Conservation (phyloP, 2,113 vertebrate genomes). For the Sphaerodactylus townsendi region DNA sequence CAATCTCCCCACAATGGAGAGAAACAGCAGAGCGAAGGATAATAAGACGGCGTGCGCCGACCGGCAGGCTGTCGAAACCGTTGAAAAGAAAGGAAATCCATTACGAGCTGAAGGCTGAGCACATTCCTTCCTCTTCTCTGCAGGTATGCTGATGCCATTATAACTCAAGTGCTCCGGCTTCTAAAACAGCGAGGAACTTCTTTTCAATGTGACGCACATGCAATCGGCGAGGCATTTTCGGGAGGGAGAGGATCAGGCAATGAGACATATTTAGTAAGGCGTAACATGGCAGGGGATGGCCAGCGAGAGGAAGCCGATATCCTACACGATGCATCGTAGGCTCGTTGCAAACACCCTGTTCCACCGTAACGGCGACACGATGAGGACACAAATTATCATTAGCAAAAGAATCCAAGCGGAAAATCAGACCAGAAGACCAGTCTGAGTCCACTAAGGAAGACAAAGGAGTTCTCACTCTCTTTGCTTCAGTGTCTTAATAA, state of each 20-base stretch:
- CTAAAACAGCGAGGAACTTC: not conserved
- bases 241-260: not conserved
- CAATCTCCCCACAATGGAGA: too few relatives aligned
- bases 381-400: conserved; percentile 76
- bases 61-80: not conserved
- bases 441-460: conserved; percentile 61
- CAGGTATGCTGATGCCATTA: not conserved
- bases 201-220: conserved; percentile 22
- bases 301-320: conserved; percentile 30
- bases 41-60: not conserved
- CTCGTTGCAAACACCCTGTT: conserved; percentile 63
- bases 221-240: conserved; percentile 42
- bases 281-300: not conserved
- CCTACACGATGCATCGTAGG: conserved; percentile 16
- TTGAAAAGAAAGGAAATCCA: not conserved
- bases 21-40: not conserved
- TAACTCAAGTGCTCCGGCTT: not conserved
- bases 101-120: not conserved
- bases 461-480: conserved; percentile 62
- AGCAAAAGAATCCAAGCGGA: conserved; percentile 67
- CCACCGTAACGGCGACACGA: conserved; percentile 60
- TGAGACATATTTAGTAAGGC: conserved; percentile 9
- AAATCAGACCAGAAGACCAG: conserved; percentile 73
- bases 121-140: not conserved
- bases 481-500: conserved; percentile 38